A percentile compares a stretch with the other conserved stretches of the same genome.
Conservation (phyloP, 2,888 invertebrate species). For the Aphidius colemani region DNA sequence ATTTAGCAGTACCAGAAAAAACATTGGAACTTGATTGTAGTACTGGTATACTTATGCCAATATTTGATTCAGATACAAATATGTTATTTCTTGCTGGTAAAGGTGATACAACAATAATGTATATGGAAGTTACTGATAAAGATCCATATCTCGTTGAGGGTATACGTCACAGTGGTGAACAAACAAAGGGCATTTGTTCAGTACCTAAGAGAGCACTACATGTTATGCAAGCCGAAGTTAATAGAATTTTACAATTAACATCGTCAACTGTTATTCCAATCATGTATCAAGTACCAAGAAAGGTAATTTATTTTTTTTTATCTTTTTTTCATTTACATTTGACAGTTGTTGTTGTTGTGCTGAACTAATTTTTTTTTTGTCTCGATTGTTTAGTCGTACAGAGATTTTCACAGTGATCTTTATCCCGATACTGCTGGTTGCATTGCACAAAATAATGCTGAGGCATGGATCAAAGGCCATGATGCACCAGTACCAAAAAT, state of each 20-base stretch:
- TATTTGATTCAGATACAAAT: conserved; percentile 91
- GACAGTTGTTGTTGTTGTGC: background rate
- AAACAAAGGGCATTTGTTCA: conserved; percentile 91
- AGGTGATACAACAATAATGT: conserved; percentile 89
- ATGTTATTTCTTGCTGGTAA: conserved; percentile 95
- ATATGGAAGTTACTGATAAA: conserved; percentile 87
- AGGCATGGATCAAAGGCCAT: conserved; percentile 80
- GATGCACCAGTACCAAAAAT: conserved; percentile 80
- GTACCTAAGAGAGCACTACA: conserved; percentile 90
- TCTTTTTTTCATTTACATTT: conserved; percentile 9
- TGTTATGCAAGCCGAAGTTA: conserved; percentile 98
- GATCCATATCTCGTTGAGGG: conserved; percentile 91
- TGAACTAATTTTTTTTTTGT: conserved; percentile 3
- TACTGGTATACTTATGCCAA: conserved; percentile 88
- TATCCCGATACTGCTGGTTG: conserved; percentile 89
- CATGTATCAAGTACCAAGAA: conserved; percentile 92
- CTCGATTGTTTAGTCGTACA: conserved; percentile 75
- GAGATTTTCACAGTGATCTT: conserved; percentile 92
- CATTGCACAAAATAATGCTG: conserved; percentile 77
- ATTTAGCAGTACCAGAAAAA: conserved; percentile 77
- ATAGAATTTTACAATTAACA: conserved; percentile 85
- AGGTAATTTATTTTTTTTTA: conserved; percentile 63
- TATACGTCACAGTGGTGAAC: conserved; percentile 86
- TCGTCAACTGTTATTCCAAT: conserved; percentile 87
- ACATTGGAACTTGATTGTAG: conserved; percentile 83